Conservation (phyloP, 2,113 vertebrate genomes). For the Chaetodon auriga region DNA sequence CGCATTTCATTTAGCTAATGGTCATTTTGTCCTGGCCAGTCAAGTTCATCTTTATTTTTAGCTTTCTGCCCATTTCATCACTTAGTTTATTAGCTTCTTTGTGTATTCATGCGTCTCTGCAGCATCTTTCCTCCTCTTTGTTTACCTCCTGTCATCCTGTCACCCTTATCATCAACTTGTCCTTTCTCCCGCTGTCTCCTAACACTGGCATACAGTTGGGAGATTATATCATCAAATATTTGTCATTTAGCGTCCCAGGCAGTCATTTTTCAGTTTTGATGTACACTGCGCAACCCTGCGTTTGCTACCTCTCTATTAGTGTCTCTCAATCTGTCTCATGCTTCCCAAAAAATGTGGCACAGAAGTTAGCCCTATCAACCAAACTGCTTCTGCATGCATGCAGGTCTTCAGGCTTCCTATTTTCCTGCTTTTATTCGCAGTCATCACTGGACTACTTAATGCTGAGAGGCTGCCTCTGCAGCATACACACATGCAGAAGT, state of each 20-base stretch:
- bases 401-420: background rate
- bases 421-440: constrained; percentile 1
- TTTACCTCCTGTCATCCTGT: constrained; percentile 27
- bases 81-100: background rate
- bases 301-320: constrained; percentile 20
- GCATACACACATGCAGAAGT: constrained; percentile 8
- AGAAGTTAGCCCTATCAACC: background rate
- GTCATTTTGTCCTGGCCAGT: background rate
- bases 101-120: background rate
- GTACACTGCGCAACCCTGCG: background rate
- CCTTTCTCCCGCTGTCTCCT: background rate
- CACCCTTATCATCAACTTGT: constrained; percentile 6
- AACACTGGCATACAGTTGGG: background rate
- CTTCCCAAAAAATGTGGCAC: background rate
- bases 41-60: background rate
- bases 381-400: background rate
- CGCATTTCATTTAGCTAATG: background rate
- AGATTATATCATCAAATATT: constrained; percentile 38
- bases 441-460: background rate
- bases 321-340: background rate
- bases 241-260: constrained; percentile 24
- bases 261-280: constrained; percentile 36
- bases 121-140: background rate
- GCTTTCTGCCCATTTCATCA: background rate
- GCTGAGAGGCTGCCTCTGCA: background rate